Base-by-base conservation (phyloP, 2,888 invertebrate genomes). In the Calameuta filiformis region DNA sequence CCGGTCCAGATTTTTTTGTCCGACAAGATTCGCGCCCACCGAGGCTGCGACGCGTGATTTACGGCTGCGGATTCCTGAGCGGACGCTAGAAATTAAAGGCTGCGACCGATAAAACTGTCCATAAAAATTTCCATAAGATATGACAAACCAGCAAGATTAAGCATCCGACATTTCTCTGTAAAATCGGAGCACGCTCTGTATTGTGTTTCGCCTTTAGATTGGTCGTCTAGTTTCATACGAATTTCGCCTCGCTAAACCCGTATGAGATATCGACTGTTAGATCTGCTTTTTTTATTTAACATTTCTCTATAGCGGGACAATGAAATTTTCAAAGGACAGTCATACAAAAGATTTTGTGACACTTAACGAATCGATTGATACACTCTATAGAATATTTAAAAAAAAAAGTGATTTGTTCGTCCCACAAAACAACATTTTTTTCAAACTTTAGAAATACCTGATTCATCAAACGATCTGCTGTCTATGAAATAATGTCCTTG, bases 1-100 rank as follows among this genome's bases (percentile, higher is more conserved):
- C 80, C 80, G 80, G 78, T 81, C 80, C 80, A 78, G 77, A 80
- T 79, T 80, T 77, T 75, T 78, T 31, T 69, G 79, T 74, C 80
- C 73, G 76, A 76, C 75, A 68, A 73, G 75, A 78, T 80, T 81
- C 79, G 79, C 73, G 73, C 76, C 69, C 35, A 79, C 77, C 80
- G 78, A 78, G 79, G 77, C 80, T 76, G 35, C 31, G n/a, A 56
- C 56, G 23, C 56, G 23, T 56, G 23, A 56, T 56, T 56, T 56
- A 56, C 56, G 56, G 56, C 56, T 56, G 56, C 56, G 56, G 56
- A 56, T 56, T 56, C 23, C 56, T 56, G 77, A 77, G 40, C 74
- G 69, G 77, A 78, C 68, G 76, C 71, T 75, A 75, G 69, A 80
- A 80, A 80, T 80, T 80, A 80, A 75, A 78, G 78, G 75, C 76